Evolutionary conservation across 2,113 vertebrate species (phyloP), one percentile per base, ranked within the genome.

Genomic region (Brachypodius melanocephalos): DNA sequence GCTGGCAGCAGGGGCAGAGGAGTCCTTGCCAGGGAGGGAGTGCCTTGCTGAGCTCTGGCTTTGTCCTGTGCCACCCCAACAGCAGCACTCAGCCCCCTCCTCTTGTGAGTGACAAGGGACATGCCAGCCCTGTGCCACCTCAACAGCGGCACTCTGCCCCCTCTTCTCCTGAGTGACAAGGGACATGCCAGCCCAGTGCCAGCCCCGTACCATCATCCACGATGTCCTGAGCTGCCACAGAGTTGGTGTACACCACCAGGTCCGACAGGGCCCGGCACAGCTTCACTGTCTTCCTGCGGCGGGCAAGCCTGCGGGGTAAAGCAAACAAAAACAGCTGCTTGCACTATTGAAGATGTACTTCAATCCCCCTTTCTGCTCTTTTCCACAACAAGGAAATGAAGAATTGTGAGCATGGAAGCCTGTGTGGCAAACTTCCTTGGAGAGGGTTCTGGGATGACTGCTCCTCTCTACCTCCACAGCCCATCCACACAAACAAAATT

Each of bases 191-290:
- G n/a, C 9, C 26, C 38, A 1, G 10, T 43, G 71, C 14, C 34
- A 46, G 61, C 68, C 57, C 38, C 97, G 90, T 96, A 99, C 99
- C 99, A n/a, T 99, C 99, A 85, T 99, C 99, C 72, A 99, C 95
- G 68, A 99, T 98, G 77, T 99, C 99, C 94, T 99, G 99, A 17
- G 99, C 99, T 22, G 98, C 98, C 88, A 99, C 98, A 0, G 99
- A 99, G 95, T 99, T 99, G 6, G 99, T 99, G 95, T 99, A 99
- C 40, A 99, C 98, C 88, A 99, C 99, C 49, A 99, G 96, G 90
- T 99, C 99, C 6, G 99, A 99, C 36, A 99, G 98, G 79, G 99
- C 99, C 75, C 99, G 98, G 74, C 99, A 99, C 67, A 99, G 98
- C 89, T 99, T 99, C 98, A 99, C 99, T 0, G 99, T 99, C 96